Base-by-base conservation (phyloP, 2,888 invertebrate genomes). In the Lucinisca nassula region DNA sequence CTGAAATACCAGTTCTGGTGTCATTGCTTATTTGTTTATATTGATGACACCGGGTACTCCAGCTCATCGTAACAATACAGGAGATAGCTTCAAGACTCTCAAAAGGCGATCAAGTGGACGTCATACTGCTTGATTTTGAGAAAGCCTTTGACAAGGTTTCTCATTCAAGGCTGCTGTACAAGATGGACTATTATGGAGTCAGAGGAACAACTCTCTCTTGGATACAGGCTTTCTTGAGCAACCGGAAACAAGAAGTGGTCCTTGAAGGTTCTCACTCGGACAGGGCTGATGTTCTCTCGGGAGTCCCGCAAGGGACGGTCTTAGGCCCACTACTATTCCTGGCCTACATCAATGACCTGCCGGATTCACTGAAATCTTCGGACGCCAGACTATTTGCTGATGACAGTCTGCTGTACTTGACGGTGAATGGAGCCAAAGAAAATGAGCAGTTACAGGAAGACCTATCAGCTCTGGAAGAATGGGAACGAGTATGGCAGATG, bases 311-410 rank as follows among this genome's bases (percentile, higher is more conserved):
- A 37, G 82, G 76, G 12, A 77, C 61, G 67, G 82, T 76, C 21
- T 75, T 84, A 24, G 80, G 84, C 6, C 84, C 84, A 30, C 75
- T 84, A n/a, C 27, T 84, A 14, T 80, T 84, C 24, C 72, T 84
- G 0, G 45, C 72, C 40, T 79, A 55, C 30, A 84, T 24, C 37
- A 51, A 14, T 77, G 45, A 72, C 72, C 55, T 61, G 73, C 77
- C 24, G 55, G 77, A 70, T 32, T 24, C 70, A 14, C 37, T 82
- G 21, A 72, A 30, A 38, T 55, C 58, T 4, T n/a, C 24, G 8
- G 58, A 61, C n/a, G 61, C 75, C 32, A 75, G 27, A 10, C 14
- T 30, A 10, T 24, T 27, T 40, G 82, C 75, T 37, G 40, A 14
- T 32, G 45, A 61, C 61, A 61, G 61, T 30, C 24, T 37, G 17